Base-by-base conservation (phyloP, 1,140 invertebrate species). In the Bombus cullumanus region DNA sequence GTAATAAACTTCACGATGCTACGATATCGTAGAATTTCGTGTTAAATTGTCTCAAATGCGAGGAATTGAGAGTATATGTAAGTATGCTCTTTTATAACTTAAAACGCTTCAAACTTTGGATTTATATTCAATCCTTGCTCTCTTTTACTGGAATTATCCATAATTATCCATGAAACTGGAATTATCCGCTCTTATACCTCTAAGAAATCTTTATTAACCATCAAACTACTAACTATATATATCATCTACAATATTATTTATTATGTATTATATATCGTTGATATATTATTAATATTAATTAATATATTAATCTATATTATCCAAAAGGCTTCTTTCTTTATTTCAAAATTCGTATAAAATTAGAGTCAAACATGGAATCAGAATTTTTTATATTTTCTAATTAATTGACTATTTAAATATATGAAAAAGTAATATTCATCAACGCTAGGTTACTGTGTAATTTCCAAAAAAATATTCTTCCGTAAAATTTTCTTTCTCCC, bases 1-100 rank as follows among this genome's bases (percentile, higher is more conserved):
- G 78, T 68, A 41, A 79, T 79, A 79, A 79, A 79, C 77, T 79
- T 79, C 25, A 28, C 12, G 77, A 68, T 37, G 25, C 31, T 53
- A 79, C 77, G 64, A 69, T 47, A 80, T 43, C 62, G 25, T 47
- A 31, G 64, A 80, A 53, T 80, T 69, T 69, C 78, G 41, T 68
- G 77, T 80, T 77, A 41, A 37, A 28, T 53, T 47, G 34, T 53
- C 22, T 22, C 43, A 69, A 80, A 69, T 13, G 28, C 22, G 28
- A 28, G 4, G 13, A 37, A 69, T 37, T n/a, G 64, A n/a, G 18
- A 59, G 25, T 37, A 22, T 18, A 41, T 25, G 41, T 31, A 47
- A 31, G 41, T 53, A 53, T 34, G 4, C 9, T 25, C 4, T 2
- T 31, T 43, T 31, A 47, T 53, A 74, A 5, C 41, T 39, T 6